Evolutionary conservation across 2,888 invertebrate species (phyloP).

Genomic region (Stenodera caucasica): DNA sequence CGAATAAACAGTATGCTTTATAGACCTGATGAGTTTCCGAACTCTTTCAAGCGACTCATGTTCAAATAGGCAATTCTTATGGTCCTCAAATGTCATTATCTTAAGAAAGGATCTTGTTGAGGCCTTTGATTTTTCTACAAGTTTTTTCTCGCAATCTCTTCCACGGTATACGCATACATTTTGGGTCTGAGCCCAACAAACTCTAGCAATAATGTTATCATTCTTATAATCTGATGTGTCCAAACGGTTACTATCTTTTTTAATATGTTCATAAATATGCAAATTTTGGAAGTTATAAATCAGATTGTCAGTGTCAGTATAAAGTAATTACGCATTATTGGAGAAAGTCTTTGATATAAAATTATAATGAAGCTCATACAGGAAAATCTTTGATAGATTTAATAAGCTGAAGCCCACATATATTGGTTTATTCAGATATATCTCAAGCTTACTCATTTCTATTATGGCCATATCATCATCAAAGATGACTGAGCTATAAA

Average conservation of each 20-base stretch:
- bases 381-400: slow-evolving; percentile 17
- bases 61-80: not conserved
- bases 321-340: slow-evolving; percentile 13
- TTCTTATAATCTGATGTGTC: not conserved
- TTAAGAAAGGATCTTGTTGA: not conserved
- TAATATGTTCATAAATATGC: slow-evolving; percentile 2
- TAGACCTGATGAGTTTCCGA: not conserved
- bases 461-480: not conserved
- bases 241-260: slow-evolving; percentile 3
- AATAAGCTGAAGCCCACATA: slow-evolving; percentile 14
- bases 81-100: not conserved
- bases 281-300: slow-evolving; percentile 8
- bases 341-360: slow-evolving; percentile 14
- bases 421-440: slow-evolving; percentile 26
- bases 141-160: too few relatives aligned
- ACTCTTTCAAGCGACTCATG: not conserved
- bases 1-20: not conserved
- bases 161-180: too few relatives aligned
- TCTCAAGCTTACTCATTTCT: slow-evolving; percentile 19
- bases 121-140: too few relatives aligned
- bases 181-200: not conserved
- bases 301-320: slow-evolving; percentile 24
- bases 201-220: slow-evolving; percentile 2
- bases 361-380: slow-evolving; percentile 27
- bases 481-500: too few relatives aligned